A percentile compares a stretch with the other conserved stretches of the same genome.
Conservation (phyloP, 1,140 invertebrate genomes). For the Adelges cooleyi region DNA sequence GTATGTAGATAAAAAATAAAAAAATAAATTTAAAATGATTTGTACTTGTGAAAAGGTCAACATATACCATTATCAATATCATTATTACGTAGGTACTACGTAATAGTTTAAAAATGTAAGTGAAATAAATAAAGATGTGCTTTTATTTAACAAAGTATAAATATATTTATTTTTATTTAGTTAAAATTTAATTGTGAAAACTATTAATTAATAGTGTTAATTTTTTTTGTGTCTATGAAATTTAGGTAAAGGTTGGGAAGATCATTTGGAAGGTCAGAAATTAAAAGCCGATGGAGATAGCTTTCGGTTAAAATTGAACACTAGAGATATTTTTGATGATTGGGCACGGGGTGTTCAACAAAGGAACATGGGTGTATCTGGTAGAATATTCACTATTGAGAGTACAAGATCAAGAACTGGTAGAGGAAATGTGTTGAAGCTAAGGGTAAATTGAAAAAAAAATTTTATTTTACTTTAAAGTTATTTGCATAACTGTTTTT, state of each 20-base stretch:
- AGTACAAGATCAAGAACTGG: conserved; percentile 67
- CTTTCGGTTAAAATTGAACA: conserved; percentile 89
- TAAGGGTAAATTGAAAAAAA: conserved; percentile 60
- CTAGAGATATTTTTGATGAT: conserved; percentile 93
- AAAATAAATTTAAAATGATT: not conserved
- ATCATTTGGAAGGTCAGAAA: conserved; percentile 97
- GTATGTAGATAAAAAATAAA: conserved; percentile 39
- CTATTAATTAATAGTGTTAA: too few species aligned
- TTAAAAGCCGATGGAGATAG: conserved; percentile 95
- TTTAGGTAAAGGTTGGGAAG: conserved; percentile 92
- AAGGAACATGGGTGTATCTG: conserved; percentile 83
- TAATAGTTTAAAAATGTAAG: too few species aligned
- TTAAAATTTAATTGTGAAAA: too few species aligned
- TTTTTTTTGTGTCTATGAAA: too few species aligned
- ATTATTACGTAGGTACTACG: too few species aligned
- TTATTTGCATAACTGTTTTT: not conserved
- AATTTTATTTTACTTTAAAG: not conserved
- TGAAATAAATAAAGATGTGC: too few species aligned
- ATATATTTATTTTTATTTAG: too few species aligned
- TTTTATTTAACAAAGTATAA: too few species aligned
- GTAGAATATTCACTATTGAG: conserved; percentile 91
- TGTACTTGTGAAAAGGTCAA: too few species aligned
- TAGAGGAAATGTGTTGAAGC: conserved; percentile 75
- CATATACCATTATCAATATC: too few species aligned
- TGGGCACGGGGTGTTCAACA: conserved; percentile 93